A percentile compares a stretch with the other conserved stretches of the same genome.
phyloP scores from a whole-genome alignment of 2,113 vertebrate genomes.

The Dicentrarchus labrax region DNA sequence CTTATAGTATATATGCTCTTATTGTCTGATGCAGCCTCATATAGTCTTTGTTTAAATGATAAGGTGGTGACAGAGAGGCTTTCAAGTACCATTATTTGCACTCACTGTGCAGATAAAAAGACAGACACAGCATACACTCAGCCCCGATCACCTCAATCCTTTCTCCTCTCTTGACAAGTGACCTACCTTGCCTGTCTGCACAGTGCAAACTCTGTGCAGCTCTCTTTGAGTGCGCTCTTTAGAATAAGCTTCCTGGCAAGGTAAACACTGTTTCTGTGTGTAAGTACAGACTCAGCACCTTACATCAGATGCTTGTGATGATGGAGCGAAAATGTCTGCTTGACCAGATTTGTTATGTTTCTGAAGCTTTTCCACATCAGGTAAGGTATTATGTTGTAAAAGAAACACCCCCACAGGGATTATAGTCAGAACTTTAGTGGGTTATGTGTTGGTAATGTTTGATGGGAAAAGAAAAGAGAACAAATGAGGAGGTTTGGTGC shows the following conservation, averaged over 20 bases:
- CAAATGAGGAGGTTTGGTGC: background rate
- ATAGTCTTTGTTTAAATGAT: constrained; percentile 56
- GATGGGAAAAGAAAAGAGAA: background rate
- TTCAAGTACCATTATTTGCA: constrained; percentile 61
- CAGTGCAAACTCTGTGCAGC: constrained; percentile 43
- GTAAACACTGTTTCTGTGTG: constrained; percentile 21
- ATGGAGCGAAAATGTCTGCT: constrained; percentile 1
- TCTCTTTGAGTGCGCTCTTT: constrained; percentile 34
- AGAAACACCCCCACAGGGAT: background rate
- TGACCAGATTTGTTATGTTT: background rate
- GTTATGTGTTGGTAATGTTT: background rate
- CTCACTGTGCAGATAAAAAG: constrained; percentile 54
- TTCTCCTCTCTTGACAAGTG: constrained; percentile 62
- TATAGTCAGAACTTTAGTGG: background rate
- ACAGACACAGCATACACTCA: constrained; percentile 50
- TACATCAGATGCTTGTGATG: constrained; percentile 19
- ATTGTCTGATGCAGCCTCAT: constrained; percentile 7
- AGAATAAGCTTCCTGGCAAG: constrained; percentile 35
- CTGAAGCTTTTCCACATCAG: background rate
- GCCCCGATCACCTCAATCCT: constrained; percentile 50
- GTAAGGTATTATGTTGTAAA: background rate
- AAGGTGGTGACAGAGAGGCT: constrained; percentile 44
- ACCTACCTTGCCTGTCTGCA: constrained; percentile 54
- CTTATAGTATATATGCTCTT: background rate
- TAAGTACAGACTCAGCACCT: constrained; percentile 30